These are phyloP conservation scores for Anguilla anguilla DNA, from an alignment of 2,797 vertebrate genomes.

Conservation along the genomic window DNA sequence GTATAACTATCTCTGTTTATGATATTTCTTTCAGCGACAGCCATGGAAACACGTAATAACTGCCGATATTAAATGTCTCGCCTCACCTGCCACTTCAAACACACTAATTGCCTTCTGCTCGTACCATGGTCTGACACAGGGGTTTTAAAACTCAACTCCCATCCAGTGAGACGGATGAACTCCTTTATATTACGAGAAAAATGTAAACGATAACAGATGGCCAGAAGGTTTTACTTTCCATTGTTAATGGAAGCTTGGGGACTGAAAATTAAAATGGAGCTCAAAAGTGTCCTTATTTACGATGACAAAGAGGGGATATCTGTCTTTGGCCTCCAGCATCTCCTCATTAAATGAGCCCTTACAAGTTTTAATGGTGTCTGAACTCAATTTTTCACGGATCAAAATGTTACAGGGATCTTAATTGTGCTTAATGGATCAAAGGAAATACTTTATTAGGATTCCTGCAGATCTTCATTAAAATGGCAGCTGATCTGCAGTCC, in stretches of 20 bases:
- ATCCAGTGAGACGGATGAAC: constrained; percentile 40
- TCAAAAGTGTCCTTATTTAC: constrained; percentile 3
- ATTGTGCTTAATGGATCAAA: constrained; percentile 44
- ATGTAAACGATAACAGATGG: constrained; percentile 49
- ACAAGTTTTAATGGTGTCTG: constrained; percentile 36
- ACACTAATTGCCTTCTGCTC: constrained; percentile 35
- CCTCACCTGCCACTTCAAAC: constrained; percentile 75
- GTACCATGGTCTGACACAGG: neutral
- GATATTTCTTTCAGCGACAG: constrained; percentile 34
- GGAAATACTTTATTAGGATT: constrained; percentile 16
- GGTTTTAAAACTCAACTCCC: constrained; percentile 29
- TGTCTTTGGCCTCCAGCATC: neutral
- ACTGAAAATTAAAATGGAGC: constrained; percentile 30
- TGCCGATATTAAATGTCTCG: constrained; percentile 62
- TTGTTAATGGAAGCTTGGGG: constrained; percentile 28
- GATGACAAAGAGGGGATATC: neutral
- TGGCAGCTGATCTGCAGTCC: neutral
- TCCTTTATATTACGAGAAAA: constrained; percentile 37
- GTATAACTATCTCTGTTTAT: constrained; percentile 26
- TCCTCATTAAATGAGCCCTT: constrained; percentile 25
- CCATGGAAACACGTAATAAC: constrained; percentile 65
- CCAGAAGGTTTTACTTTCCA: constrained; percentile 33
- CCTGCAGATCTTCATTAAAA: neutral
- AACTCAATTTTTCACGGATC: constrained; percentile 33
- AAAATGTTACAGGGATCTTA: constrained; percentile 41